Evolutionary conservation across 2,888 invertebrate species (phyloP), one percentile per base, ranked within the genome.

Genomic region (Sinopyrophorus schimmeli): DNA sequence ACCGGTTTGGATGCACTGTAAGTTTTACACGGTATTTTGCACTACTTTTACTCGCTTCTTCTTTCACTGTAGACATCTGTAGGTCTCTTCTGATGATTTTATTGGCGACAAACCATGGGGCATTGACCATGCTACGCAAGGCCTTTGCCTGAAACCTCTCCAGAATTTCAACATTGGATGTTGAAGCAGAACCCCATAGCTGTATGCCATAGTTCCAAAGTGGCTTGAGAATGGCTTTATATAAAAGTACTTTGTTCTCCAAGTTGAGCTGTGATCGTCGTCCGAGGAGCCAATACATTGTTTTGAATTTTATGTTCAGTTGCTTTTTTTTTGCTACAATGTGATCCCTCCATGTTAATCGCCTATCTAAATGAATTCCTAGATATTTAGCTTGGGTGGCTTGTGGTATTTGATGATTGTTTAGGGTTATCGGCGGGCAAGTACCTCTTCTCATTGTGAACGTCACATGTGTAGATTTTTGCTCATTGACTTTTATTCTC

Each of bases 391-490:
- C 23, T 20, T 34, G 21, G 3, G 17, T 20, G 9, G 34, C 3
- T 32, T 17, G 3, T 3, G 6, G 17, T 32, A 32, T n/a, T 14
- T 32, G 3, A 3, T n/a, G 2, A 16, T 10, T n/a, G 16, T 32
- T 32, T 20, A 32, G 6, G 3, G 6, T 32, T 20, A 32, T 10
- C 10, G 32, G 3, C 14, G 53, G 46, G 35, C 34, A 48, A 10
- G 30, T 41, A 12, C 27, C 35, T 38, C 23, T 47, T 17, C 44
- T 38, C 12, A 41, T 28, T 6, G 58, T 48, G 14, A 54, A 58
- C 6, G 54, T 58, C 12, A 57, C 43, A 11, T 42, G 48, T 6
- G 30, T 21, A n/a, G 48, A 52, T 24, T 57, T 57, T 6, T 17
- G 10, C 37, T 37, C 34, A 27, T 56, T 56, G 11, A 46, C 21